Base-by-base conservation (phyloP, 2,888 invertebrate genomes). In the Stenchaetothrips biformis region DNA sequence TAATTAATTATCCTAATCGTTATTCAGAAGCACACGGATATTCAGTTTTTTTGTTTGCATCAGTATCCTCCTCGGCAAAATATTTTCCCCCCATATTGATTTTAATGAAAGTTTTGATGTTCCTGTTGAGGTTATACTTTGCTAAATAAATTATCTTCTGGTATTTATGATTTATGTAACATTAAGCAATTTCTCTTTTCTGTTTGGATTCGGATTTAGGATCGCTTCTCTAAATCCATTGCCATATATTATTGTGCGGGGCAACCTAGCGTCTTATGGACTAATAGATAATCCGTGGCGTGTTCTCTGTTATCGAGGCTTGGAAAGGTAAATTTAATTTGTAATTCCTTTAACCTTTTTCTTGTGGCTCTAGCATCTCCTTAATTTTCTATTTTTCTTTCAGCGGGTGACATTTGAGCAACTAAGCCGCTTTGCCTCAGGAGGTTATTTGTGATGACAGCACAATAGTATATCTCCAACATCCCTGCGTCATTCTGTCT, bases 201-300 rank as follows among this genome's bases (percentile, higher is more conserved):
- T 21, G 7, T 67, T 67, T 67, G 9, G 9, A n/a, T 21, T 21
- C 4, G 0, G 0, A 7, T 21, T 74, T 7, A 74, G 67, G 67
- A 74, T 21, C 25, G 67, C 67, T n/a, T 74, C 67, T 74, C n/a
- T 11, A 25, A 8, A 83, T 85, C 87, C 88, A 95, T n/a, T 95
- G 95, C 95, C 95, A 89, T 95, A 95, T 92, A 94, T 95, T 90
- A 90, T 95, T 89, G 93, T 95, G 86, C 92, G 95, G 87, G 95
- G 95, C 88, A 95, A 95, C 89, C 90, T 95, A 86, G 94, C 94
- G 87, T 94, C 95, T 79, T 94, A 94, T 88, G 93, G 93, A n/a
- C n/a, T 89, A 93, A 94, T 89, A 92, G 92, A 89, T 93, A n/a
- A 93, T 89, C 94, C 94, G 87, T 95, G 94, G 94, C 91, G 94